Conservation (phyloP, 2,797 vertebrate genomes). For the Pagetopsis macropterus region DNA sequence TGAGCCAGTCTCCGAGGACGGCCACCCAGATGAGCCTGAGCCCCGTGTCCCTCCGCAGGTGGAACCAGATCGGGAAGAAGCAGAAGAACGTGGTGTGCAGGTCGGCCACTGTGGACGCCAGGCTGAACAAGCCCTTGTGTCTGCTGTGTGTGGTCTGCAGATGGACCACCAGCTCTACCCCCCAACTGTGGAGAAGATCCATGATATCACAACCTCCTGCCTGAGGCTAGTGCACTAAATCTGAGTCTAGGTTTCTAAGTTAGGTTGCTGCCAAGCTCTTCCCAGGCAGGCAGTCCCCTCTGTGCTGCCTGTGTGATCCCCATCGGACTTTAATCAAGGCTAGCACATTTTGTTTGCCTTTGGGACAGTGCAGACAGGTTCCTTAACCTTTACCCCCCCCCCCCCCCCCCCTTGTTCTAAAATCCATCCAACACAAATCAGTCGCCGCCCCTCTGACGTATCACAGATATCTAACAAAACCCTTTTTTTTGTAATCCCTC, state of each 20-base stretch:
- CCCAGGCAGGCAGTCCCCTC: constrained; percentile 24
- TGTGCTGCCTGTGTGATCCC: constrained; percentile 38
- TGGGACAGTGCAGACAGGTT: constrained; percentile 57
- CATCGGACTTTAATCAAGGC: constrained; percentile 79
- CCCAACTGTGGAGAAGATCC: constrained; percentile 87
- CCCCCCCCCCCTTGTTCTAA: constrained; percentile 14
- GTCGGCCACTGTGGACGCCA: constrained; percentile 90
- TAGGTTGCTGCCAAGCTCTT: constrained; percentile 21
- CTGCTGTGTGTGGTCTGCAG: constrained; percentile 88
- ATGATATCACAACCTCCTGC: constrained; percentile 56
- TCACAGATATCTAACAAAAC: constrained; percentile 24
- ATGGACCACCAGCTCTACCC: constrained; percentile 84
- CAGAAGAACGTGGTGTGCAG: constrained; percentile 92
- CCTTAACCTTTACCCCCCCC: constrained; percentile 66
- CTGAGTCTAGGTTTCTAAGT: constrained; percentile 6
- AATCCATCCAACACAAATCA: constrained; percentile 33
- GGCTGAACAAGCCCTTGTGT: constrained; percentile 88
- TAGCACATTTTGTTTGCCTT: constrained; percentile 72
- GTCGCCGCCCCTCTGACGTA: neutral
- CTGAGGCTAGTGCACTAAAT: constrained; percentile 18
- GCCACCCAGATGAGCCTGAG: constrained; percentile 95
- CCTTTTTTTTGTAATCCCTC: neutral
- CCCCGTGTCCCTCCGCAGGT: constrained; percentile 85
- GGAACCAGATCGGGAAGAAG: constrained; percentile 96
- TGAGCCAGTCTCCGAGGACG: constrained; percentile 95